Evolutionary conservation across 2,797 vertebrate genomes (phyloP).

Genomic region (Pygocentrus nattereri): DNA sequence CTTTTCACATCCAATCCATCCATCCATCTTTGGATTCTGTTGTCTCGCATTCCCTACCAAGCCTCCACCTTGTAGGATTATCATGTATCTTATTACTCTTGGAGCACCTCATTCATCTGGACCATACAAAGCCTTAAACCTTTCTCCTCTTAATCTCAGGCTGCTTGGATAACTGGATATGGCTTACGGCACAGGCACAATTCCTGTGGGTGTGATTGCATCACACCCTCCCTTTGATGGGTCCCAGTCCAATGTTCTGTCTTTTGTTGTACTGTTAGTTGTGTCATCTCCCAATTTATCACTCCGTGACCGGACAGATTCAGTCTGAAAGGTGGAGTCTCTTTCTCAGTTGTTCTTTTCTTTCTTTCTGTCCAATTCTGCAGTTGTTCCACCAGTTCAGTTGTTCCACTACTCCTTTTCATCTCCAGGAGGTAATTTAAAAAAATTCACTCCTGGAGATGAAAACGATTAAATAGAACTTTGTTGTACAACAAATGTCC

Average conservation of each 20-base stretch:
- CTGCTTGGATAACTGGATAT: slow-evolving; percentile 74
- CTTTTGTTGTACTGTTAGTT: slow-evolving; percentile 80
- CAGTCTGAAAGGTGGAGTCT: slow-evolving; percentile 72
- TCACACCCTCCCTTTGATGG: slow-evolving; percentile 75
- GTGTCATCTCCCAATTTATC: slow-evolving; percentile 83
- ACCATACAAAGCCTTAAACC: slow-evolving; percentile 71
- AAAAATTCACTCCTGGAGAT: no score
- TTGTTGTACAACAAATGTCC: background rate
- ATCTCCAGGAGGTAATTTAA: slow-evolving; percentile 3
- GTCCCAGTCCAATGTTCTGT: slow-evolving; percentile 79
- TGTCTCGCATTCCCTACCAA: slow-evolving; percentile 28
- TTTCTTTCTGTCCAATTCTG: slow-evolving; percentile 45
- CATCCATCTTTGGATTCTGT: slow-evolving; percentile 30
- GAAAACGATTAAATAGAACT: background rate
- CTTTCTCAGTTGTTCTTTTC: slow-evolving; percentile 46
- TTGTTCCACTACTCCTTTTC: background rate
- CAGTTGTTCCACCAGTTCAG: slow-evolving; percentile 33
- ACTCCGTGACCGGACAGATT: slow-evolving; percentile 78
- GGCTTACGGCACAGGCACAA: slow-evolving; percentile 76
- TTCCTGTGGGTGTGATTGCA: slow-evolving; percentile 77
- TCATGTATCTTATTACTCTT: slow-evolving; percentile 55
- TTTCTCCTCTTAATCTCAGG: slow-evolving; percentile 75
- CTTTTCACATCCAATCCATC: slow-evolving; percentile 45
- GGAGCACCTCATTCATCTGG: slow-evolving; percentile 69
- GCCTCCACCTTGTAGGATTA: slow-evolving; percentile 53